Evolutionary conservation across 2,797 vertebrate species (phyloP), one percentile per base, ranked within the genome.

Genomic region (Sylvia borin): DNA sequence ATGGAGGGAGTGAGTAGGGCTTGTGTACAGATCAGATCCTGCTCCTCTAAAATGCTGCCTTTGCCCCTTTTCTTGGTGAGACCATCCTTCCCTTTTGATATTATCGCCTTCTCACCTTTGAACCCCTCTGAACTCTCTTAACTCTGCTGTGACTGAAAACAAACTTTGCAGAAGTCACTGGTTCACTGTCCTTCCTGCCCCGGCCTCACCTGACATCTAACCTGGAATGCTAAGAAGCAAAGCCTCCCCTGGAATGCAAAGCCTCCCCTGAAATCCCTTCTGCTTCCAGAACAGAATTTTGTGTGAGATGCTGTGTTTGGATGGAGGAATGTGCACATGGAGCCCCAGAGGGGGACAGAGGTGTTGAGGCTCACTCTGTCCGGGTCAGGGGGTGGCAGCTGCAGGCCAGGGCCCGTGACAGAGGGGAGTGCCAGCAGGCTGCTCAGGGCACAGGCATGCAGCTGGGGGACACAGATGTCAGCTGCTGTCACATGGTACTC

Each of bases 381-480:
- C 0, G 38, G 47, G 31, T 78, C 43, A 91, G 2, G 3, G 26
- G 70, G 22, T 31, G 54, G 72, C 47, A 47, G 61, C 18, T 22
- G 36, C 82, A 42, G 76, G 79, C 43, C 81, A 47, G 17, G 47
- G 58, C 55, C 36, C 6, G 11, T 47, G 58, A 38, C 48, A 61
- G 2, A 13, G 76, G 68, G 36, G 32, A 85, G 25, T 36, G 40
- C 71, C 48, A 51, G 62, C 40, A 74, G 79, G 90, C 85, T 85
- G 85, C 70, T 72, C 17, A 0, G 9, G 73, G 66, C 82, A 92
- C 53, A 32, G 34, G 78, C 74, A 22, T 10, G 53, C 95, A 92
- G 80, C 92, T 93, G 91, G 72, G 71, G 3, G 9, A 76, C 21
- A 32, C 85, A 96, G 91, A 53, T 93, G 94, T 25, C 87, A 92